phyloP scores from a whole-genome alignment of 2,113 vertebrate genomes.

The Riparia riparia region DNA sequence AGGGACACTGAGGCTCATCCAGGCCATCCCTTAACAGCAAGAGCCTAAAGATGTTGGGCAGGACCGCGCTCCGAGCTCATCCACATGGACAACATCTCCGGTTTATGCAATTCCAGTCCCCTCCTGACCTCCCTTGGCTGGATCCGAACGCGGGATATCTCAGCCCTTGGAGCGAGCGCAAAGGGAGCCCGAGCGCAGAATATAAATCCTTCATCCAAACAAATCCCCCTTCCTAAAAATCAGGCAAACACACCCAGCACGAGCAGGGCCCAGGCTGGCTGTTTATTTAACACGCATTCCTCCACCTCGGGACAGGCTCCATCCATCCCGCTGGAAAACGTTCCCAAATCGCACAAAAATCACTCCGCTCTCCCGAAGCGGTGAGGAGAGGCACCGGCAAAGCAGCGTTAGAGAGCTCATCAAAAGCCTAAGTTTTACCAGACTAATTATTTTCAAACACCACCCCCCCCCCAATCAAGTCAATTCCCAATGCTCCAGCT shows the following conservation, averaged over 20 bases:
- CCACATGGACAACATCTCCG: not conserved
- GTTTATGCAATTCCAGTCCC: not conserved
- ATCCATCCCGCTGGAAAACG: not conserved
- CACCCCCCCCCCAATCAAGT: too few species aligned
- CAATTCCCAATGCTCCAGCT: not conserved
- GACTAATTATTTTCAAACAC: not conserved
- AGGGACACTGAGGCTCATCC: not conserved
- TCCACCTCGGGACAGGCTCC: not conserved
- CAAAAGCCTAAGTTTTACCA: not conserved
- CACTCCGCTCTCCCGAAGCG: not conserved
- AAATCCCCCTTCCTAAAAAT: not conserved
- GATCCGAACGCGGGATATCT: not conserved
- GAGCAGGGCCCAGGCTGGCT: not conserved
- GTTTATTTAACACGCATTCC: not conserved
- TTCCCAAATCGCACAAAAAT: not conserved
- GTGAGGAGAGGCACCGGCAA: not conserved
- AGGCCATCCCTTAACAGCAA: not conserved
- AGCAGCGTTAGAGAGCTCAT: not conserved
- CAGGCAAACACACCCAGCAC: not conserved
- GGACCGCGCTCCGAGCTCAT: not conserved
- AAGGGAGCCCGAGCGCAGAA: not conserved
- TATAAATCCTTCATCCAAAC: not conserved
- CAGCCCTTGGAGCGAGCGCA: not conserved
- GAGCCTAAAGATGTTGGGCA: not conserved
- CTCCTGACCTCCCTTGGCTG: not conserved